Base-by-base conservation (phyloP, 2,113 vertebrate species). In the Ranitomeya imitator region DNA sequence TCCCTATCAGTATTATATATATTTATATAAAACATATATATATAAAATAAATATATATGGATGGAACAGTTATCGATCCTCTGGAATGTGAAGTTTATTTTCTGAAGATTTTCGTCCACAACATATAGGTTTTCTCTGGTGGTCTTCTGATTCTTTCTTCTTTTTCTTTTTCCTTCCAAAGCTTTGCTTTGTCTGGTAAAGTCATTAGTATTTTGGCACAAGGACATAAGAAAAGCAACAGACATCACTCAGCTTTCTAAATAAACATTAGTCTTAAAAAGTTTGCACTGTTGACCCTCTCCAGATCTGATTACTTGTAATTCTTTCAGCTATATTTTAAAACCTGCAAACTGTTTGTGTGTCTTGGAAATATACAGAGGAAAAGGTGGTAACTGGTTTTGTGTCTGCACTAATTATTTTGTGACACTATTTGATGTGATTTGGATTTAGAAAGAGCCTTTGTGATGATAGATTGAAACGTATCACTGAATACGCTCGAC, bases 201-300 rank as follows among this genome's bases (percentile, higher is more conserved):
- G 94, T 96, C 95, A 97, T 97, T 97, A 98, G 94, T 90, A 93
- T 92, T 93, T 94, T 93, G 94, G 95, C 95, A 92, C 92, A 92
- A 92, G 94, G 95, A 95, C 93, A 95, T 93, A 94, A 93, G 93
- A 92, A 95, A 95, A 97, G 96, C 95, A 94, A 93, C 93, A 96
- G 96, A 97, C 96, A 96, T 95, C 96, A 96, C 96, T 97, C 96
- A 96, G 96, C 97, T 97, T 97, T 97, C 97, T 97, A 98, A 97
- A 97, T 97, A 98, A 98, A 98, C 97, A 97, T 98, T 98, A 97
- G 97, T 98, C 97, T 98, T 98, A 96, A 98, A 97, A 97, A 96
- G 97, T 97, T 97, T 97, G 97, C 96, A 97, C 97, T 95, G 93
- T 85, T 96, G 97, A 97, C 97, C 97, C 92, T 94, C 90, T 91